Base-by-base conservation (phyloP, 2,797 vertebrate genomes). In the Sorex maritimensis region DNA sequence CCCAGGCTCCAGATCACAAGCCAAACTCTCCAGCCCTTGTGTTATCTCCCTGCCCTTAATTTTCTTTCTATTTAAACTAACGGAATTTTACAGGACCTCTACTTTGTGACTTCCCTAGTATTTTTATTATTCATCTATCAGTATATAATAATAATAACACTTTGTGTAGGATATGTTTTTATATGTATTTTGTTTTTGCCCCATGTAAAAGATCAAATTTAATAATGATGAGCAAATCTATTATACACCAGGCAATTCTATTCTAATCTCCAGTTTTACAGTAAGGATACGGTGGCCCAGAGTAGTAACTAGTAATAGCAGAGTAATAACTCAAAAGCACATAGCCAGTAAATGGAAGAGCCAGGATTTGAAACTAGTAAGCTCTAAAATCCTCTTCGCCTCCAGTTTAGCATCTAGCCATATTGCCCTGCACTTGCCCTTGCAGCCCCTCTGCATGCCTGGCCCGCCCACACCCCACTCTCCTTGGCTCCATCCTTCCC, bases 181-280 rank as follows among this genome's bases (percentile, higher is more conserved):
- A 21, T 75, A 55, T 67, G n/a, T 55, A 49, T 1, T 11, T 0
- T 14, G 5, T 63, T 88, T 91, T 72, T 55, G 13, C 2, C 24
- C 15, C 34, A 11, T n/a, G 6, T 73, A 30, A 92, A 79, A 82
- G 52, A 86, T 73, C 17, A 13, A 38, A 94, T 72, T 91, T 77
- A 55, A 86, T 89, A 13, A 58, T 28, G 26, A 17, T 14, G 8
- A 34, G 34, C 23, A 63, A 28, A 69, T 46, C 15, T 30, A 30
- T 67, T 58, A 58, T 58, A 21, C 11, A 21, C 5, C 17, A 67
- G 6, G 26, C 28, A 67, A 15, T 44, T 15, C 19, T 38, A n/a
- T 38, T 24, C 52, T 17, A 15, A 52, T 28, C 3, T 55, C 71
- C 21, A 81, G 65, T 17, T 93, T 88, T 69, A 88, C 2, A 78